Percentiles rank a stretch among this genome's conserved stretches.
Conservation (phyloP, 2,113 vertebrate genomes). For the Menura novaehollandiae region DNA sequence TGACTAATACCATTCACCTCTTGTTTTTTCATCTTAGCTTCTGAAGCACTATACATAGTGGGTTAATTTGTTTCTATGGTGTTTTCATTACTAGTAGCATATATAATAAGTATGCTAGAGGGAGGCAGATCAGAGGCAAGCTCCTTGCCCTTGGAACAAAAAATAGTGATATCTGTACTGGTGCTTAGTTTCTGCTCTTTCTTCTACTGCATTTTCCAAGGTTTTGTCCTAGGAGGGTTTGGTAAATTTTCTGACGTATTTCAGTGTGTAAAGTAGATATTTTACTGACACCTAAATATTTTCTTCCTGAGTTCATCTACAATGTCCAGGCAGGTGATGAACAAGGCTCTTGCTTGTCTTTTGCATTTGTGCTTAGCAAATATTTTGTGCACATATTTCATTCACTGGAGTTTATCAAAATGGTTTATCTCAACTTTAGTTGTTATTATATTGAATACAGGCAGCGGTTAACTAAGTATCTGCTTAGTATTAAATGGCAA, state of each 20-base stretch:
- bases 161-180: background rate
- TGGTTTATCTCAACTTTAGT: background rate
- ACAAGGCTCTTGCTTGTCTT: background rate
- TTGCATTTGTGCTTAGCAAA: background rate
- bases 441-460: background rate
- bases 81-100: background rate
- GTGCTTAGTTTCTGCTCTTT: background rate
- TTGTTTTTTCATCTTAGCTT: background rate
- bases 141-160: background rate
- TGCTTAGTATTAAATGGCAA: background rate
- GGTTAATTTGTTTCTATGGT: background rate
- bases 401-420: background rate
- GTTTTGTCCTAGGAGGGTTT: background rate
- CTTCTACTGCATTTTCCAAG: background rate
- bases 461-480: background rate
- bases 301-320: background rate
- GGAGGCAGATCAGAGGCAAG: accelerated
- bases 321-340: background rate
- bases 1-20: background rate
- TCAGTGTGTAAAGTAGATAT: background rate
- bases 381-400: background rate
- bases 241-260: background rate
- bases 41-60: background rate
- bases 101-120: background rate
- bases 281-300: background rate